phyloP scores from a whole-genome alignment of 2,113 vertebrate genomes.

The Saguinus midas region DNA sequence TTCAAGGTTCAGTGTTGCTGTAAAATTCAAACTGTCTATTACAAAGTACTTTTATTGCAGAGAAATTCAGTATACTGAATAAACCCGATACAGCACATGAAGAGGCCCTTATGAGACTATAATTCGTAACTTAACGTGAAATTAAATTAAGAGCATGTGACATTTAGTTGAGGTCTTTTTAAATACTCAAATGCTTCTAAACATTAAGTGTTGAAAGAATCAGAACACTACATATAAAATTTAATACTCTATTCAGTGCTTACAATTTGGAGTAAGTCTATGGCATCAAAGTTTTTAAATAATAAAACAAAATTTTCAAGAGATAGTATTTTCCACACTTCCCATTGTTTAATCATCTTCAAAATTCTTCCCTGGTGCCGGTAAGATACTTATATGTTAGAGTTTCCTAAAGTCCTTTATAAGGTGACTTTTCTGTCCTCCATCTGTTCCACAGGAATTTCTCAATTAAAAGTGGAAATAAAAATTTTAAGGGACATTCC shows the following conservation, averaged over 20 bases:
- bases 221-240: background rate
- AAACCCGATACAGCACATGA: background rate
- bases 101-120: constrained; percentile 10
- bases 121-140: constrained; percentile 5
- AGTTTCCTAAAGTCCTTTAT: background rate
- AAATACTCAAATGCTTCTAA: constrained; percentile 6
- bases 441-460: constrained; percentile 14
- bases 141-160: constrained; percentile 25
- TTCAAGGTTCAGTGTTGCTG: constrained; percentile 42
- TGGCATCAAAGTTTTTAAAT: background rate
- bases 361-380: background rate
- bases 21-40: constrained; percentile 35
- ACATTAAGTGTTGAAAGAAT: constrained; percentile 15
- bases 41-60: constrained; percentile 33
- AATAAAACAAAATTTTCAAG: background rate
- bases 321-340: background rate
- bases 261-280: background rate
- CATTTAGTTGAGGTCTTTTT: background rate
- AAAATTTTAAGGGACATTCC: constrained; percentile 62
- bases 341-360: background rate
- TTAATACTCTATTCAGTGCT: background rate
- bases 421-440: constrained; percentile 16
- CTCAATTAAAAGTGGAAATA: constrained; percentile 39
- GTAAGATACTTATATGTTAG: background rate
- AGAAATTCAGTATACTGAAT: background rate